Evolutionary conservation across 1,140 invertebrate species (phyloP), one percentile per base, ranked within the genome.

Genomic region (Atta cephalotes): DNA sequence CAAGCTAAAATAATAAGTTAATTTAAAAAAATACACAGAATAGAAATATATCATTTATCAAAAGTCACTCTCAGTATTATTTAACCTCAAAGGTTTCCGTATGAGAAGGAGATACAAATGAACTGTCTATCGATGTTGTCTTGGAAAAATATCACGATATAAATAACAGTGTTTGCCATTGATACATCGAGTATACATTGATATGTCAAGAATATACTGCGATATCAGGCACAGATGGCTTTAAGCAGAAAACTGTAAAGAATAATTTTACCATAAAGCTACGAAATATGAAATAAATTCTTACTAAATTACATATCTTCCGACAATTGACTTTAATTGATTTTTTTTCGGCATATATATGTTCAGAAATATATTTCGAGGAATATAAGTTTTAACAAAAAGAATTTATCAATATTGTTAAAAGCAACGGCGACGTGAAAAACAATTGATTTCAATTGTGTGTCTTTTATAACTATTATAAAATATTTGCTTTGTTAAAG

Each of bases 121-220:
- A 71, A 71, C 3, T 49, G 39, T 28, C 21, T 81, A 81, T 81
- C 65, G 14, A 7, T 4, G 16, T 49, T 39, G 77, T 35, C 77
- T 49, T 51, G 12, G 2, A 60, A 81, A 81, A 72, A 81, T 45
- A 72, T 71, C 35, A 81, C 35, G 66, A 72, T 70, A 72, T 56
- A 58, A 71, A 1, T 58, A 28, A 58, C 66, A 71, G 21, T 71
- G 31, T 81, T 81, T 81, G 51, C 16, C 16, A 81, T 71, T 60
- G 35, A 81, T 72, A 72, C 21, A 58, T 58, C 21, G 6, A 58
- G 21, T 21, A 51, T 53, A 63, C 58, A 66, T 49, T 80, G 45
- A 80, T 80, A 65, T 18, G 62, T 79, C 12, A 31, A 70, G 39
- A 56, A 58, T 81, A 71, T 10, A 4, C 12, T 25, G 10, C 9